Conservation (phyloP, 1,140 invertebrate species). For the Matsumurasca onukii region DNA sequence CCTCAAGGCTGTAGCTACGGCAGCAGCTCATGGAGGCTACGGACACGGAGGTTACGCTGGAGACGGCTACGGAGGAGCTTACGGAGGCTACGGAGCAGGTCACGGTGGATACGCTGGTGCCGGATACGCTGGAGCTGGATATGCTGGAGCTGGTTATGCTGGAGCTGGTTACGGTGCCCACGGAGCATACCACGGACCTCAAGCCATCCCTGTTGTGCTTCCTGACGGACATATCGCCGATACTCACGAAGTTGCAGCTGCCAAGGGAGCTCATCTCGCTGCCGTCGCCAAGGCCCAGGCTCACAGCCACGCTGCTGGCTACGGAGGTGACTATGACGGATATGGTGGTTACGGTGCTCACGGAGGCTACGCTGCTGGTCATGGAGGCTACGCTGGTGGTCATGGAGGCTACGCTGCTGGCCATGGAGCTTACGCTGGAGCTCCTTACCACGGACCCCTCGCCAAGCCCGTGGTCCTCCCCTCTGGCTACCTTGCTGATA, state of each 20-base stretch:
- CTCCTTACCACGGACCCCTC: slow-evolving; percentile 19
- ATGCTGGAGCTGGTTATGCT: slow-evolving; percentile 41
- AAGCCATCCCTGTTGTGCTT: slow-evolving; percentile 23
- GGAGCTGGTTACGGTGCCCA: slow-evolving; percentile 39
- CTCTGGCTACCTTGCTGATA: slow-evolving; percentile 52
- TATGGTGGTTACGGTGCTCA: slow-evolving; percentile 38
- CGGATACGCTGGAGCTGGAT: slow-evolving; percentile 1
- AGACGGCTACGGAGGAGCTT: slow-evolving; percentile 40
- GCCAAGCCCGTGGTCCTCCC: slow-evolving; percentile 30
- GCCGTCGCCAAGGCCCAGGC: slow-evolving; percentile 53
- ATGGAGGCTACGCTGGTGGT: slow-evolving; percentile 12
- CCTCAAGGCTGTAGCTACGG: slow-evolving; percentile 56
- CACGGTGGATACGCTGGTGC: not conserved
- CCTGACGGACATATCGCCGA: slow-evolving; percentile 48
- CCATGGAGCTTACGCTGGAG: slow-evolving; percentile 39
- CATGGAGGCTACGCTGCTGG: slow-evolving; percentile 44
- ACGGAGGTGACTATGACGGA: slow-evolving; percentile 38
- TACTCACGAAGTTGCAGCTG: slow-evolving; percentile 59
- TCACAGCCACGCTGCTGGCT: not conserved
- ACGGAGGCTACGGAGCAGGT: slow-evolving; percentile 33
- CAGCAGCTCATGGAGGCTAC: slow-evolving; percentile 36
- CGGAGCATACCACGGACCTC: slow-evolving; percentile 9
- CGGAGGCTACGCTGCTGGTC: slow-evolving; percentile 34
- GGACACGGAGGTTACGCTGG: not conserved
- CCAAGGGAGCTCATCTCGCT: slow-evolving; percentile 58